phyloP scores from a whole-genome alignment of 2,797 vertebrate genomes.

The Argyrosomus regius region DNA sequence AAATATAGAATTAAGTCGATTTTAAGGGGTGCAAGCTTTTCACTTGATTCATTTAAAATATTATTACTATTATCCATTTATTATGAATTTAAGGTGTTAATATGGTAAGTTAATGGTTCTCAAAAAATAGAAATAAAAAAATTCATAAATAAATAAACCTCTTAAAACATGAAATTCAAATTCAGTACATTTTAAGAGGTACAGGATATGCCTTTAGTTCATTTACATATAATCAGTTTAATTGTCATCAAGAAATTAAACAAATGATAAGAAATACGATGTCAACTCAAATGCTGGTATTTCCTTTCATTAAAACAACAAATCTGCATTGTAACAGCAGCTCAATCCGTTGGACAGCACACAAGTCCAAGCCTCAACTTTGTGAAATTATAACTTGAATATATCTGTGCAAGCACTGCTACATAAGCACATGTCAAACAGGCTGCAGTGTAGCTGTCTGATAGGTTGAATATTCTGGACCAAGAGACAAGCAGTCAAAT shows the following conservation, averaged over 20 bases:
- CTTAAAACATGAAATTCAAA: neutral
- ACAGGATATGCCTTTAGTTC: neutral
- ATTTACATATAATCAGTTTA: neutral
- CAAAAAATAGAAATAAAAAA: neutral
- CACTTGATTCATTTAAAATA: neutral
- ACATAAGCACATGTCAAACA: neutral
- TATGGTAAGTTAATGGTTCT: no score
- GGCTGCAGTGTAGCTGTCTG: neutral
- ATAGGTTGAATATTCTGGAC: no score
- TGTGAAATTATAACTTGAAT: neutral
- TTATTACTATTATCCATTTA: neutral
- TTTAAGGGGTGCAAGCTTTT: neutral
- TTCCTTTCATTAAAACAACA: neutral
- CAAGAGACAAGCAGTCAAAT: no score
- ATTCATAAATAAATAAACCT: no score
- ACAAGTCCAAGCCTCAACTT: neutral
- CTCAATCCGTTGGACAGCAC: neutral
- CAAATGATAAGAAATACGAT: neutral
- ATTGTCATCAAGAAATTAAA: neutral
- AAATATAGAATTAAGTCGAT: neutral
- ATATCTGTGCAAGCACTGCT: neutral
- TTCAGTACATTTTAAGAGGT: neutral
- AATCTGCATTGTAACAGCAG: neutral
- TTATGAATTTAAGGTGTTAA: neutral
- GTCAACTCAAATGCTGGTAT: no score